Evolutionary conservation across 2,797 vertebrate genomes (phyloP).

Genomic region (Australoheros facetus): DNA sequence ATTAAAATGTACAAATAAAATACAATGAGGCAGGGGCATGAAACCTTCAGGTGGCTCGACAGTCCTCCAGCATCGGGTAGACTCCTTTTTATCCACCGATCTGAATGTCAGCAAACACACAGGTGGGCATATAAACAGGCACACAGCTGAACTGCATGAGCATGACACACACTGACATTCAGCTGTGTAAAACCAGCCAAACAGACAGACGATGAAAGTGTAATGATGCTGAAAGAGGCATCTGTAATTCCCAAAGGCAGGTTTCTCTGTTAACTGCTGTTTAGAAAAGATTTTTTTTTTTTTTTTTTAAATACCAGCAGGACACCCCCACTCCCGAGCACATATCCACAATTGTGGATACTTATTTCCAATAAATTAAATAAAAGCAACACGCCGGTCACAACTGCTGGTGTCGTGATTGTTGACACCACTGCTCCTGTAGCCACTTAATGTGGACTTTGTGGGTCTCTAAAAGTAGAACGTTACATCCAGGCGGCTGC

Average conservation of each 20-base stretch:
- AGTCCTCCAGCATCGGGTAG: neutral
- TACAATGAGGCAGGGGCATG: neutral
- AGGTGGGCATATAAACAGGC: neutral
- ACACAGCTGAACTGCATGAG: neutral
- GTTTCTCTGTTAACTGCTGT: neutral
- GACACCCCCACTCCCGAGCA: no score
- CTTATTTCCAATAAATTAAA: no score
- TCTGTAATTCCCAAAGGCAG: neutral
- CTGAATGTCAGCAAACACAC: neutral
- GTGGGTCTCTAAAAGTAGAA: neutral
- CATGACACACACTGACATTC: neutral
- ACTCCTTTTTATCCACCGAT: neutral
- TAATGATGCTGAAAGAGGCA: neutral
- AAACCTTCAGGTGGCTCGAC: neutral
- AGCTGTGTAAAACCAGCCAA: neutral
- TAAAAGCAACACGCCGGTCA: no score
- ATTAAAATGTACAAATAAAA: conserved; percentile 15
- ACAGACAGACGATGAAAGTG: neutral
- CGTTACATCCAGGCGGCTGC: neutral
- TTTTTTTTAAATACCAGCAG: neutral
- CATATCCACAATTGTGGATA: no score
- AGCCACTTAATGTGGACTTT: neutral
- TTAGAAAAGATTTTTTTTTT: neutral
- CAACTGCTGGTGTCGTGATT: no score
- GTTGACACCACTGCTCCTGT: neutral